Conservation (phyloP, 53 echinoderm and acorn worm species). For the Actinopyga echinites region DNA sequence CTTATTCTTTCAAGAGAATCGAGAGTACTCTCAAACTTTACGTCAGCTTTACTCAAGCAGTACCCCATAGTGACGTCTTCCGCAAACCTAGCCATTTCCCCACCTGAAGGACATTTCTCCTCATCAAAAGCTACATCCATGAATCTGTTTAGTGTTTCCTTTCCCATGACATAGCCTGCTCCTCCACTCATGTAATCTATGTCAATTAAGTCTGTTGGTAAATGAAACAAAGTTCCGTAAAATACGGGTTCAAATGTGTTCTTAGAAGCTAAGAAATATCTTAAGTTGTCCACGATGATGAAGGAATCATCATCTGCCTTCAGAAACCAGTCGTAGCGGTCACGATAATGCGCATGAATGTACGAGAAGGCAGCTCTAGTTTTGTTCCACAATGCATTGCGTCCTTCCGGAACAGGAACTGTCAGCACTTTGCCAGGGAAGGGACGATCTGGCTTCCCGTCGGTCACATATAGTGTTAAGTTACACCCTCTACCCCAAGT, state of each 20-base stretch:
- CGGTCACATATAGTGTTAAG: constrained; percentile 62
- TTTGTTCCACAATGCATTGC: constrained; percentile 62
- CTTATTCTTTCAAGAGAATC: constrained; percentile 56
- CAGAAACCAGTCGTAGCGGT: constrained; percentile 70
- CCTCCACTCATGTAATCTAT: constrained; percentile 72
- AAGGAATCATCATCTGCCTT: constrained; percentile 83
- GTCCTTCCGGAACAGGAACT: constrained; percentile 53
- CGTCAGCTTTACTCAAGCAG: constrained; percentile 51
- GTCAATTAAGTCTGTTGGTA: not conserved
- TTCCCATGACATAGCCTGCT: constrained; percentile 68
- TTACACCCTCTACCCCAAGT: constrained; percentile 76
- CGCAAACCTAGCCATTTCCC: not conserved
- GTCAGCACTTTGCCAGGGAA: constrained; percentile 35
- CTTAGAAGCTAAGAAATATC: constrained; percentile 59
- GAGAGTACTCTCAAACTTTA: constrained; percentile 41
- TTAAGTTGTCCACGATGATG: constrained; percentile 73
- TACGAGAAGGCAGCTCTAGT: constrained; percentile 63
- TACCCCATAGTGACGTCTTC: constrained; percentile 61
- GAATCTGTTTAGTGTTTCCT: constrained; percentile 43
- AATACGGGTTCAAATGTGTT: constrained; percentile 51
- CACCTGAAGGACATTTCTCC: not conserved
- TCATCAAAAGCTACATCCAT: not conserved
- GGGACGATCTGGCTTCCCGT: constrained; percentile 30
- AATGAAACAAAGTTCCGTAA: constrained; percentile 54
- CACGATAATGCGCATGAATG: constrained; percentile 51